Evolutionary conservation across 2,797 vertebrate species (phyloP), one percentile per base, ranked within the genome.

Genomic region (Platyrinchus mystaceus): DNA sequence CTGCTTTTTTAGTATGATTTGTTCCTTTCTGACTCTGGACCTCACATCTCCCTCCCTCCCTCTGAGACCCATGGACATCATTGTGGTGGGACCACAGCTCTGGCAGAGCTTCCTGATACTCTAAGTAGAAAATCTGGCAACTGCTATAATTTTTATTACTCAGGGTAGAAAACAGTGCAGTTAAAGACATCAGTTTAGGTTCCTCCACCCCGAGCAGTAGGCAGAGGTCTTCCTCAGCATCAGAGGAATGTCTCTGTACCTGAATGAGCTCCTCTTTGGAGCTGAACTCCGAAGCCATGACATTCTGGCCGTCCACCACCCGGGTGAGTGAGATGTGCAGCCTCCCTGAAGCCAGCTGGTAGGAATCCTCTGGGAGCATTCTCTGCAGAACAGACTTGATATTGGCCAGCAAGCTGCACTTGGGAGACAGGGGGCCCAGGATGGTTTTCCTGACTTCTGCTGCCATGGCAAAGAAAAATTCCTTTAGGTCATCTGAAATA

Each of bases 231-330:
- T 37, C 44, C 84, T 12, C 0, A 0, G 46, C 74, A 14, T 4
- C 67, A 32, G 14, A 44, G 46, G 81, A 47, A 37, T 7, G 14
- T 39, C 14, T 28, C 28, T 10, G 71, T 95, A 98, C 99, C 98
- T 99, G 98, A 3, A 99, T 95, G 53, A 99, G 97, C 41, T 99
- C 99, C 49, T 99, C 98, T 76, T 98, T 99, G 7, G 98, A 99
- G 12, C 95, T 97, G 92, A 98, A 99, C 53, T 99, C 98, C 0
- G 98, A 98, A 52, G 98, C 97, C 59, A 99, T 91, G 11, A 98
- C 94, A 2, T 97, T 98, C 81, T 98, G 97, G 11, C 98, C 98
- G 0, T 99, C 98, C 1, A 70, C 87, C 62, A 99, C 59, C 8
- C 99, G 97, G 0, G 98, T 99, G 95, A 99, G 97, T 0, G 98